Evolutionary conservation across 2,888 invertebrate species (phyloP).

Genomic region (Hyposoter dolosus): DNA sequence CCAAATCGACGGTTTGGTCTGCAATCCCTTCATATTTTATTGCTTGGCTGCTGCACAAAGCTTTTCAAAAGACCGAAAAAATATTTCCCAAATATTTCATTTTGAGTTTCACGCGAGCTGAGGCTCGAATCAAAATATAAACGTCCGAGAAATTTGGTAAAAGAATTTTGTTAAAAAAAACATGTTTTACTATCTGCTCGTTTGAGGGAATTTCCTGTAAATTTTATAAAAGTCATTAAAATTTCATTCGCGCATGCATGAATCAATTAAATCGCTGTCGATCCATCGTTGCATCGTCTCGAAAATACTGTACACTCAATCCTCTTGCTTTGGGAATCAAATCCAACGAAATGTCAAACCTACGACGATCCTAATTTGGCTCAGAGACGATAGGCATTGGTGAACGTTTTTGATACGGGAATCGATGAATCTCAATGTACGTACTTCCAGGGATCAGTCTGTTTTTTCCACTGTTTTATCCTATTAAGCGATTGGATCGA

Average conservation of each 20-base stretch:
- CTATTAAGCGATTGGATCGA: neutral
- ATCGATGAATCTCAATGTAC: neutral
- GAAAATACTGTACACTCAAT: neutral
- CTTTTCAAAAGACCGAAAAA: neutral
- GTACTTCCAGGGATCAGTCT: neutral
- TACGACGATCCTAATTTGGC: neutral
- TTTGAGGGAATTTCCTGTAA: no score
- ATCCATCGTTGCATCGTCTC: neutral
- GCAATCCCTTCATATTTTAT: neutral
- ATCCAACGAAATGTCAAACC: neutral
- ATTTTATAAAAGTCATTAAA: no score
- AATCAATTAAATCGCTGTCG: neutral
- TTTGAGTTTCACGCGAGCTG: neutral
- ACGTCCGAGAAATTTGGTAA: neutral
- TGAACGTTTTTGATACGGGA: neutral
- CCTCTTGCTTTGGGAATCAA: neutral
- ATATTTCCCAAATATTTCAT: neutral
- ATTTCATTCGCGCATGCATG: neutral
- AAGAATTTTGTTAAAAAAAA: no score
- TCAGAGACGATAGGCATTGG: neutral
- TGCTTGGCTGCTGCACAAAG: neutral
- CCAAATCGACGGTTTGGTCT: conserved; percentile 5
- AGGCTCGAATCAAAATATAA: neutral
- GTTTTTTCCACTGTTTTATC: neutral
- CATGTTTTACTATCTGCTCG: no score